Base-by-base conservation (phyloP, 2,797 vertebrate genomes). In the Eutrigla gurnardus region DNA sequence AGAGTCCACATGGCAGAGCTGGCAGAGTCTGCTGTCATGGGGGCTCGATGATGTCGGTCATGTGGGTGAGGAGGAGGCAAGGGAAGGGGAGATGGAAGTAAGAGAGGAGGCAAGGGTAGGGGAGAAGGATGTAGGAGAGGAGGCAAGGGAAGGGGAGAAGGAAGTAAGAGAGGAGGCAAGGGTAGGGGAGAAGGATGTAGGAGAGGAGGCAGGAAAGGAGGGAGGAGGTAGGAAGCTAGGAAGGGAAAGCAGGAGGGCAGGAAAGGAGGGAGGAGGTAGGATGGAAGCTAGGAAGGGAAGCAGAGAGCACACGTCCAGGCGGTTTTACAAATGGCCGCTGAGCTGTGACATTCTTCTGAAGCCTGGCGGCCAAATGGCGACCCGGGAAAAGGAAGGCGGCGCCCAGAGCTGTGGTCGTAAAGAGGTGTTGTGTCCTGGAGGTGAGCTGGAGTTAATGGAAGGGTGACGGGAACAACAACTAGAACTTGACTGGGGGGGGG, bases 311-410 rank as follows among this genome's bases (percentile, higher is more conserved):
- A 72, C 42, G 65, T 75, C 70, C 43, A 60, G 70, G 36, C 65
- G 25, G 70, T 50, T 68, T 81, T 79, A 62, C 80, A 88, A 88
- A 93, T 85, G 83, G 80, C 75, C 7, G 17, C 73, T 61, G 70
- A 83, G 83, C 78, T 73, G 82, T 85, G 86, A 91, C 88, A 90
- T 88, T 84, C 87, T 84, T 82, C 25, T 25, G 82, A 86, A 80
- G 72, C 81, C 83, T 78, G 65, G 77, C 66, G 78, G 37, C 81
- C 90, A 90, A 86, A 86, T 81, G 82, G 75, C 59, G 74, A 85
- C 67, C 83, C 14, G 50, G 36, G 6, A 81, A 88, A 89, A 86
- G 70, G 81, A 88, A 89, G 80, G 83, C 49, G 73, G 52, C 43
- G 9, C 35, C 53, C 53, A 25, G 59, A 77, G 74, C 58, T 73